A percentile compares a stretch with the other conserved stretches of the same genome.
These are phyloP conservation scores for Nezara viridula DNA, from an alignment of 2,888 invertebrate genomes.

Conservation along the genomic window DNA sequence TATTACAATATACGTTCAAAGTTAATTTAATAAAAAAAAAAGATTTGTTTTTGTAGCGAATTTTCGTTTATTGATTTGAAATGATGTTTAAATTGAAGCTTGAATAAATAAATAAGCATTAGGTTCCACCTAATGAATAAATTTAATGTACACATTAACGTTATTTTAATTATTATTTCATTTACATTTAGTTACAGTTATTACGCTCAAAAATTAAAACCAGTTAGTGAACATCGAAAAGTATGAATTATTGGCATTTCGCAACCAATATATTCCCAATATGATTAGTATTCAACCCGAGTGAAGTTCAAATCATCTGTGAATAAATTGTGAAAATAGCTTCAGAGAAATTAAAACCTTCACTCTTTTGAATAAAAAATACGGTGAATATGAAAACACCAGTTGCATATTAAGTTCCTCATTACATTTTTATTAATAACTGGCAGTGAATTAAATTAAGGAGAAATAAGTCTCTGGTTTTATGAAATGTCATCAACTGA, in stretches of 20 bases:
- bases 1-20: too few species aligned
- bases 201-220: too few species aligned
- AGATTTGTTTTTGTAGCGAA: too few species aligned
- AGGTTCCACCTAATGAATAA: too few species aligned
- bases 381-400: neutral
- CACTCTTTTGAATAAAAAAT: neutral
- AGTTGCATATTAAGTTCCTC: neutral
- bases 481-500: neutral
- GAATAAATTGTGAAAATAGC: neutral
- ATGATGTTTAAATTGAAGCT: too few species aligned
- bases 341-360: neutral
- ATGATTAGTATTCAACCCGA: neutral
- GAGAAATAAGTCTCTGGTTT: neutral
- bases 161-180: too few species aligned
- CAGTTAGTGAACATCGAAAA: too few species aligned
- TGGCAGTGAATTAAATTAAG: neutral
- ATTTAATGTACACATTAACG: too few species aligned
- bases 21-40: too few species aligned
- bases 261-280: neutral
- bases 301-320: neutral
- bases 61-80: too few species aligned
- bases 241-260: neutral
- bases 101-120: too few species aligned
- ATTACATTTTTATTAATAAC: neutral
- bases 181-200: too few species aligned